These are phyloP conservation scores for Eufriesea mexicana DNA, from an alignment of 1,140 invertebrate species.

Conservation along the genomic window DNA sequence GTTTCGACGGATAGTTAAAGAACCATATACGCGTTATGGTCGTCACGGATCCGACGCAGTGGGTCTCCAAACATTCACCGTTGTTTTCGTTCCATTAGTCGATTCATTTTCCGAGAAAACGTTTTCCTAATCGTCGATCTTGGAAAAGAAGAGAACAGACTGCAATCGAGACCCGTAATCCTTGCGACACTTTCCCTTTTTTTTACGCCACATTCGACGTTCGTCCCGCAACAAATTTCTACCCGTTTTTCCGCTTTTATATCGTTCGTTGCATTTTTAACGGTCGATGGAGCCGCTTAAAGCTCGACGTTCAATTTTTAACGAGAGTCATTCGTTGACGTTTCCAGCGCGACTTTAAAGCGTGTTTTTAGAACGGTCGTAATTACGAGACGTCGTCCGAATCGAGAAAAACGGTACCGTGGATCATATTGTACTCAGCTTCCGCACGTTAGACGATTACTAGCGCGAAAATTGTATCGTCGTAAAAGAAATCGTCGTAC, in stretches of 20 bases:
- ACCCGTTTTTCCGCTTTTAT: too few species aligned
- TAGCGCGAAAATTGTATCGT: not conserved
- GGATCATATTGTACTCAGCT: too few species aligned
- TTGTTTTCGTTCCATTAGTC: not conserved
- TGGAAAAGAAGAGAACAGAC: too few species aligned
- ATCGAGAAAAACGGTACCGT: too few species aligned
- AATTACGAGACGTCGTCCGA: not conserved
- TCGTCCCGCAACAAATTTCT: not conserved
- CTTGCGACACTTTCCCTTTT: too few species aligned
- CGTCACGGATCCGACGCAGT: not conserved
- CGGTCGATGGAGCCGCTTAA: not conserved
- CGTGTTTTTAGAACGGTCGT: not conserved
- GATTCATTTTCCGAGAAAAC: not conserved
- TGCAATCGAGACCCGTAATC: not conserved
- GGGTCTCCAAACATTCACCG: not conserved
- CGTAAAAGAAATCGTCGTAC: not conserved
- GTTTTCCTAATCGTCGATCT: not conserved
- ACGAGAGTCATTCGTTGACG: not conserved
- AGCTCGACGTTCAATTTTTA: not conserved
- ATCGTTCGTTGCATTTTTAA: not conserved
- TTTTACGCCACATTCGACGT: not conserved
- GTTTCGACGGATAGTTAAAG: not conserved
- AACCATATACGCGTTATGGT: not conserved
- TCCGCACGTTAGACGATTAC: not conserved
- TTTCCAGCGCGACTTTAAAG: not conserved